Conservation (phyloP, 2,113 vertebrate species). For the Leptobrachium ailaonicum region DNA sequence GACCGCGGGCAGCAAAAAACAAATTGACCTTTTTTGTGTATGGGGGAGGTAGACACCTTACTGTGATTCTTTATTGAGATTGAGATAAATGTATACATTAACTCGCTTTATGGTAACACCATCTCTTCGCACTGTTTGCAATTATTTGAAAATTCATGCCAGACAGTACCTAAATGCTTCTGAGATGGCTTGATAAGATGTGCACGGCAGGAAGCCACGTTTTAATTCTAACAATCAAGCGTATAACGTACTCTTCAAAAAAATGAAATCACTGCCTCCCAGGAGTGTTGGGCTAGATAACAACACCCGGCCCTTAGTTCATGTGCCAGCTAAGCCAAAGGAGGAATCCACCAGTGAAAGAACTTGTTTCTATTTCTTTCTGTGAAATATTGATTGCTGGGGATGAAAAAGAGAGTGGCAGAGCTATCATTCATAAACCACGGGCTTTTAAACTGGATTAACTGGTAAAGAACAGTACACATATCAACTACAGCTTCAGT, state of each 20-base stretch:
- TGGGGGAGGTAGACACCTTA: background rate
- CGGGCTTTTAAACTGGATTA: slow-evolving; percentile 44
- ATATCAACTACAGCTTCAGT: slow-evolving; percentile 29
- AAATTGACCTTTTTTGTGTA: too few species aligned
- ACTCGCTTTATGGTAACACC: slow-evolving; percentile 19
- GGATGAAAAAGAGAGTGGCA: slow-evolving; percentile 30
- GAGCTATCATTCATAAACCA: slow-evolving; percentile 43
- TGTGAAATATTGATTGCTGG: slow-evolving; percentile 51
- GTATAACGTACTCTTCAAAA: slow-evolving; percentile 40
- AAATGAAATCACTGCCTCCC: slow-evolving; percentile 35
- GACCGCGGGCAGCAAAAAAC: too few species aligned
- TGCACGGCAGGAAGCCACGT: slow-evolving; percentile 33
- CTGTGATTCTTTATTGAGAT: background rate
- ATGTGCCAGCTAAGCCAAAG: background rate
- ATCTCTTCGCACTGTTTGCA: slow-evolving; percentile 22
- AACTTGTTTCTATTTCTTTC: slow-evolving; percentile 41
- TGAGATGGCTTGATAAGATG: slow-evolving; percentile 31
- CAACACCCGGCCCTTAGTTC: slow-evolving; percentile 9
- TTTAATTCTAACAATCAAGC: slow-evolving; percentile 51
- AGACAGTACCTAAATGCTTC: slow-evolving; percentile 12
- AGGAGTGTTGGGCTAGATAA: background rate
- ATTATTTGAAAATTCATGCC: background rate
- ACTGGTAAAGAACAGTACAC: slow-evolving; percentile 43
- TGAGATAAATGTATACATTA: slow-evolving; percentile 25
- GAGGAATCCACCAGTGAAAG: slow-evolving; percentile 39